A percentile compares a stretch with the other conserved stretches of the same genome.
These are phyloP conservation scores for Lycopodina hypogea DNA, from an alignment of 37 sponge, comb jelly and placozoan species.

Conservation along the genomic window DNA sequence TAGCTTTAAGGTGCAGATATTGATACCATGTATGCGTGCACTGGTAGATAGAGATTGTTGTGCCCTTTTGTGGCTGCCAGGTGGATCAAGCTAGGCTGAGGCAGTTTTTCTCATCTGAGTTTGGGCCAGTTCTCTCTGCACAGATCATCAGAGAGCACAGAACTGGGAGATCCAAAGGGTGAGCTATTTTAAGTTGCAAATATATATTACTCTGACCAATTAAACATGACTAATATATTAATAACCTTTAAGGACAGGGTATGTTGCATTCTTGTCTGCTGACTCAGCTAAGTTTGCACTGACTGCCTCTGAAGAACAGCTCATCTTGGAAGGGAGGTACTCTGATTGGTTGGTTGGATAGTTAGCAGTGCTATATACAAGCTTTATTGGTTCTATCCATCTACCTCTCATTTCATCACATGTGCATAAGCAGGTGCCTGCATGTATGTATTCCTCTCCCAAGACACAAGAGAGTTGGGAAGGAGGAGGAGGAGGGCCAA, in stretches of 20 bases:
- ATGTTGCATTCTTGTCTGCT: conserved; percentile 53
- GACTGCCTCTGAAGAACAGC: conserved; percentile 20
- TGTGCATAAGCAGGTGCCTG: not conserved
- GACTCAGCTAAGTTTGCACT: conserved; percentile 40
- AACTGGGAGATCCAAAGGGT: conserved; percentile 69
- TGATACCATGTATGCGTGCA: not conserved
- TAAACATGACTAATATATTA: too few species aligned
- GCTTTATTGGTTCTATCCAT: too few species aligned
- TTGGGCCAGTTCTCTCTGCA: conserved; percentile 37
- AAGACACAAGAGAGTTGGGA: not conserved
- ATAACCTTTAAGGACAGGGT: conserved; percentile 59
- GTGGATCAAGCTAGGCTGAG: not conserved
- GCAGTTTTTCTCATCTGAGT: conserved; percentile 43
- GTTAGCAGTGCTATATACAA: too few species aligned
- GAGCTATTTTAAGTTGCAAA: too few species aligned
- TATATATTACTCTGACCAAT: too few species aligned
- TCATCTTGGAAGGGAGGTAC: conserved; percentile 46
- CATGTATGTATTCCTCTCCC: not conserved
- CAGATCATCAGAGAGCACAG: conserved; percentile 59
- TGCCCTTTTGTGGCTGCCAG: not conserved
- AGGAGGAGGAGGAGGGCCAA: too few species aligned
- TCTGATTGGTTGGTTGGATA: not conserved
- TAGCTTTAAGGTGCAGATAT: conserved; percentile 44
- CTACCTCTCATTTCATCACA: too few species aligned
- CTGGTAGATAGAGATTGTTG: not conserved